These are phyloP conservation scores for Xenopus laevis DNA, from an alignment of 2,113 vertebrate species.

Conservation along the genomic window DNA sequence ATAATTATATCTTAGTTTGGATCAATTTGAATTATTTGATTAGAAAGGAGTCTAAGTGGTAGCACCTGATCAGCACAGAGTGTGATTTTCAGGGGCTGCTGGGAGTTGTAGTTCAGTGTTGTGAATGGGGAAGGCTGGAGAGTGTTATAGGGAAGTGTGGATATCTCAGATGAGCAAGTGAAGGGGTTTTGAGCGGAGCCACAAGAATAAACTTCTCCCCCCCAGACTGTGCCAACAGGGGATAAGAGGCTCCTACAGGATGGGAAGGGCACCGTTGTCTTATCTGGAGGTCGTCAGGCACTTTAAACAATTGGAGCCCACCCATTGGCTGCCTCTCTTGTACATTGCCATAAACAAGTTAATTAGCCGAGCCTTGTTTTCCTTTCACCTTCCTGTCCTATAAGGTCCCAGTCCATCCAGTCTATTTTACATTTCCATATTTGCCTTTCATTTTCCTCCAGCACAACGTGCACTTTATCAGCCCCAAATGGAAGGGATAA, in stretches of 20 bases:
- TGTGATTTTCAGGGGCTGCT: too few species aligned
- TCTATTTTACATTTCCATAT: neutral
- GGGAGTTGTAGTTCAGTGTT: too few species aligned
- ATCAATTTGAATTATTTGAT: too few species aligned
- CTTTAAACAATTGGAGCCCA: conserved; percentile 1
- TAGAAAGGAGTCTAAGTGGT: too few species aligned
- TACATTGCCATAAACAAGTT: conserved; percentile 11
- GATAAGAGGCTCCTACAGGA: conserved; percentile 32
- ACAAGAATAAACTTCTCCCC: conserved; percentile 12
- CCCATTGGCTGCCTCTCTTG: neutral
- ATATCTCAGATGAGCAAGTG: neutral
- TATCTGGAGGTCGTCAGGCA: conserved; percentile 12
- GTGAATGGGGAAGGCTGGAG: too few species aligned
- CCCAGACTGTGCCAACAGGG: neutral
- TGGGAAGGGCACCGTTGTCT: neutral
- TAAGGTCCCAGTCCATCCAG: neutral
- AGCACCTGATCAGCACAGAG: too few species aligned
- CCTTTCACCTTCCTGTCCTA: conserved; percentile 17
- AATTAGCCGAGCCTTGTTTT: conserved; percentile 1
- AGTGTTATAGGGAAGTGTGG: too few species aligned
- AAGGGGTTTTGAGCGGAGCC: conserved; percentile 7
- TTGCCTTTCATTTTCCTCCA: neutral
- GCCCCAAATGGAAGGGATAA: too few species aligned
- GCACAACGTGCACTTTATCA: neutral
- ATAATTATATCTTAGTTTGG: too few species aligned